Conservation (phyloP, 2,888 invertebrate genomes). For the Lasioglossum oenotherae region DNA sequence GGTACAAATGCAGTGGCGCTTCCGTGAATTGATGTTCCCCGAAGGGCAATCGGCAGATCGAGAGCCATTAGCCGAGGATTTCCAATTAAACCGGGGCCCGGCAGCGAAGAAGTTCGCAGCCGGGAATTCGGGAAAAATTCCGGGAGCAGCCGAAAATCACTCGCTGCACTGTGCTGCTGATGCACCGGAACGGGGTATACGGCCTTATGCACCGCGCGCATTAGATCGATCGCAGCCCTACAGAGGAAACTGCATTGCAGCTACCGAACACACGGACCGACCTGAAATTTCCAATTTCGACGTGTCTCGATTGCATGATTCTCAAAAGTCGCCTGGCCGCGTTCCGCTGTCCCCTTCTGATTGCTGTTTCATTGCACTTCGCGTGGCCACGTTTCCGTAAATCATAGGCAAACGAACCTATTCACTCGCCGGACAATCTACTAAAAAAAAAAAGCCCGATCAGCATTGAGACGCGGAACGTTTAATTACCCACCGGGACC, state of each 20-base stretch:
- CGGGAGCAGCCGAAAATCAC: constrained; percentile 30
- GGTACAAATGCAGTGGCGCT: background rate
- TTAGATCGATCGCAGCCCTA: constrained; percentile 70
- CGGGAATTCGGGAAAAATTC: constrained; percentile 15
- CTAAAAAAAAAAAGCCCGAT: background rate
- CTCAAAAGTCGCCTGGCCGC: constrained; percentile 4
- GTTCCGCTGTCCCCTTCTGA: constrained; percentile 8
- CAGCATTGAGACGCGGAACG: background rate
- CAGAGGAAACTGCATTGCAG: constrained; percentile 70
- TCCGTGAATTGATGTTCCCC: background rate
- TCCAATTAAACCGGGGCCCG: constrained; percentile 24
- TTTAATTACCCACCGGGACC: background rate
- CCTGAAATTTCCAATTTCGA: constrained; percentile 67
- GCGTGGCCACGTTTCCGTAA: background rate
- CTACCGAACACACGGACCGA: constrained; percentile 41
- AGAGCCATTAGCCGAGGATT: background rate
- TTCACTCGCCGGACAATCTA: background rate
- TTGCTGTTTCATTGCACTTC: background rate
- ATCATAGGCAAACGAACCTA: background rate
- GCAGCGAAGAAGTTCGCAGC: background rate
- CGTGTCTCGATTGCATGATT: constrained; percentile 44
- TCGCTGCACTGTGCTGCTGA: constrained; percentile 32
- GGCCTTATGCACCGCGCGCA: constrained; percentile 65
- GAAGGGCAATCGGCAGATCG: background rate
- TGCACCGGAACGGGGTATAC: constrained; percentile 50